Evolutionary conservation across 1,140 invertebrate genomes (phyloP).

Genomic region (Pectinophora gossypiella): DNA sequence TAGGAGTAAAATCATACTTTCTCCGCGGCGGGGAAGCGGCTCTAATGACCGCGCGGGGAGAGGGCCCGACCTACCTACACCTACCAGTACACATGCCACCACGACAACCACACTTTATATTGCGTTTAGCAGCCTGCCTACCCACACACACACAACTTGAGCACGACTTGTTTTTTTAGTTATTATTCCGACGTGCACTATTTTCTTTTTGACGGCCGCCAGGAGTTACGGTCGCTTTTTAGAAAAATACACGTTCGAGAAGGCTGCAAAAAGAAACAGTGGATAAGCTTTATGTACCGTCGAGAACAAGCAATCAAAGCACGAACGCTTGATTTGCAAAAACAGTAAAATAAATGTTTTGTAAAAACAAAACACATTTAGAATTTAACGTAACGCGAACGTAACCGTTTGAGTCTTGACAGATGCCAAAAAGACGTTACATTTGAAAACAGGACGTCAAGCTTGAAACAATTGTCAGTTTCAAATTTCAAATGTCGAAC

Average conservation of each 20-base stretch:
- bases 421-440: neutral
- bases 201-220: conserved; percentile 54
- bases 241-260: too few relatives aligned
- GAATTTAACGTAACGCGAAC: too few relatives aligned
- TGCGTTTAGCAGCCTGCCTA: conserved; percentile 66
- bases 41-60: conserved; percentile 71
- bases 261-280: too few relatives aligned
- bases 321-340: too few relatives aligned
- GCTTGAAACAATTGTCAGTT: neutral
- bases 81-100: conserved; percentile 42
- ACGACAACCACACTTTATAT: conserved; percentile 71
- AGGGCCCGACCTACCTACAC: conserved; percentile 48
- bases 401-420: too few relatives aligned
- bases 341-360: too few relatives aligned
- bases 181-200: conserved; percentile 63
- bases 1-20: conserved; percentile 75
- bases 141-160: conserved; percentile 53
- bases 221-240: conserved; percentile 3
- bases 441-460: neutral
- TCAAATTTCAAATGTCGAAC: neutral
- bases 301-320: too few relatives aligned
- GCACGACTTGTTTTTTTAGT: conserved; percentile 50
- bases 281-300: too few relatives aligned
- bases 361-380: too few relatives aligned
- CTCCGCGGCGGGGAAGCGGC: conserved; percentile 53